Conservation (phyloP, 2,113 vertebrate genomes). For the Patagioenas fasciata region DNA sequence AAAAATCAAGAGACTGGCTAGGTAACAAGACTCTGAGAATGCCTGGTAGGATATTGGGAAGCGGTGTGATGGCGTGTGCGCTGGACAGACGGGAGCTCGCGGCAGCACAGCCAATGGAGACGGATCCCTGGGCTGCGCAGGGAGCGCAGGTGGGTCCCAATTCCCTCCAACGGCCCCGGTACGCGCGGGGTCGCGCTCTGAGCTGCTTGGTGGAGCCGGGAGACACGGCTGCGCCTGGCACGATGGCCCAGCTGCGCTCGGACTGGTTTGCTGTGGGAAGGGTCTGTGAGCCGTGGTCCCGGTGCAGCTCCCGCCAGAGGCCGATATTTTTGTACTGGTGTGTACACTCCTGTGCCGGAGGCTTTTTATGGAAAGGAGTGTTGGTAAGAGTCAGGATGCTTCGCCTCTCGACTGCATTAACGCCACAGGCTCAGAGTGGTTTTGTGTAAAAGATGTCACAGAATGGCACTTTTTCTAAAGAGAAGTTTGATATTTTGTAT, state of each 20-base stretch:
- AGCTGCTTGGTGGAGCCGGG: no score
- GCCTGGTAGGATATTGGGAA: conserved; percentile 63
- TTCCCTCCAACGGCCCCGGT: not conserved
- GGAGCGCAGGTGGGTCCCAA: not conserved
- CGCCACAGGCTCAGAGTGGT: conserved; percentile 78
- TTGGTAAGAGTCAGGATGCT: conserved; percentile 73
- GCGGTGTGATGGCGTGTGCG: conserved; percentile 73
- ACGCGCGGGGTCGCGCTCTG: no score
- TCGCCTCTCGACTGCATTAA: conserved; percentile 80
- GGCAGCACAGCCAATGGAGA: conserved; percentile 63
- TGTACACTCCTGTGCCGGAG: conserved; percentile 72
- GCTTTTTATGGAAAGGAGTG: conserved; percentile 75
- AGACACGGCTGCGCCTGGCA: no score
- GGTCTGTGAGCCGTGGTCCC: conserved; percentile 71
- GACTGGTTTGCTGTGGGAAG: conserved; percentile 67
- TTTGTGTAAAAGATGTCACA: conserved; percentile 82
- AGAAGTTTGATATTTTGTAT: conserved; percentile 87
- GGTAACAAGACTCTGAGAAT: conserved; percentile 71
- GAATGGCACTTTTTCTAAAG: conserved; percentile 88
- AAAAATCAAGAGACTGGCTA: conserved; percentile 80
- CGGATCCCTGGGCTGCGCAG: not conserved
- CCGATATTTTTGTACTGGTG: conserved; percentile 76
- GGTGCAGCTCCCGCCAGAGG: conserved; percentile 74
- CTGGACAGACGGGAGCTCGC: conserved; percentile 49
- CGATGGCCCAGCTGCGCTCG: not conserved